Evolutionary conservation across 2,113 vertebrate species (phyloP), one percentile per base, ranked within the genome.

Genomic region (Elephas maximus): DNA sequence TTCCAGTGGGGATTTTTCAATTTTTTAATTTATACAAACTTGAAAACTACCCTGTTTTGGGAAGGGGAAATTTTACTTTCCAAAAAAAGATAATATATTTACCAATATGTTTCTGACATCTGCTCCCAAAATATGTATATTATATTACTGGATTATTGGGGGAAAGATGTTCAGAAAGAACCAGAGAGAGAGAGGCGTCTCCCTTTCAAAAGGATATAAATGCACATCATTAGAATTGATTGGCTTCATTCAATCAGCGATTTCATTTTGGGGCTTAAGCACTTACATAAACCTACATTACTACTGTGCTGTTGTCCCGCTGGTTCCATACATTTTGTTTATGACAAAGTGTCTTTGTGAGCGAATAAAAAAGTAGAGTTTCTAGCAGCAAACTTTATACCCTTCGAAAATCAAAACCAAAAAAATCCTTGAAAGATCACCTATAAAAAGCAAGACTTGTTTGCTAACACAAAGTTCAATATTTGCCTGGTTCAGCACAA

Each of bases 21-120:
- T 84, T 94, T 94, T 98, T 97, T 62, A 95, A 97, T 93, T 95
- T 84, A 97, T 60, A 94, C 51, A 94, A 89, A 93, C 17, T 96
- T 87, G 80, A 80, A 96, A 96, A 94, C 37, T 71, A 87, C 88
- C 77, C 62, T 92, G 60, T 96, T 97, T 93, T 98, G 95, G 89
- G 76, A 30, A 85, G 53, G n/a, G 57, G n/a, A 85, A 80, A 83
- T 93, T 90, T 69, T 91, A 44, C 91, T 95, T 96, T 92, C 95
- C 67, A 57, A 87, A 98, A 97, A 63, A 95, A 93, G 77, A 88
- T 76, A 45, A 91, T 93, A 67, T 95, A 44, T 2, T 1, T 97
- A 91, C 77, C 78, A 92, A 92, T 85, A 80, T 90, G 41, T 86
- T 94, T 76, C 84, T 87, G 79, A 78, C 95, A 95, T 60, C 12